Conservation (phyloP, 92 coral and sea anemone species). For the Montipora capitata region DNA sequence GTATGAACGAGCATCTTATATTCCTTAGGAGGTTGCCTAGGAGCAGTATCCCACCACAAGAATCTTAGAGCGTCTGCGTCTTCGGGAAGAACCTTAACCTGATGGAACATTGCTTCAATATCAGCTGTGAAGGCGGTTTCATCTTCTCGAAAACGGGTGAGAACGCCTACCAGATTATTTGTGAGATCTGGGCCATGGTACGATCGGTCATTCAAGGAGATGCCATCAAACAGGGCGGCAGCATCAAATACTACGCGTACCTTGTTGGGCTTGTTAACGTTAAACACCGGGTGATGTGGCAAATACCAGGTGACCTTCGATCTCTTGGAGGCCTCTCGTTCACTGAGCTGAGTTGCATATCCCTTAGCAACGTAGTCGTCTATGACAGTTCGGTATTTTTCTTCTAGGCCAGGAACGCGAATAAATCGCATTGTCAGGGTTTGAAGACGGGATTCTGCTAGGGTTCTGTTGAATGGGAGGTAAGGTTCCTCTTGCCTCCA, state of each 20-base stretch:
- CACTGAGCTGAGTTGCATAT: not conserved
- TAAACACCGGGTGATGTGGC: constrained; percentile 21
- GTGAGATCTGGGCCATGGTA: constrained; percentile 34
- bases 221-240: constrained; percentile 30
- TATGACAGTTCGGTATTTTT: constrained; percentile 15
- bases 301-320: not conserved
- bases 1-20: constrained; percentile 35
- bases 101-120: constrained; percentile 31
- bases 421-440: not conserved
- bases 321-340: not conserved
- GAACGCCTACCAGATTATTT: constrained; percentile 36
- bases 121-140: not conserved
- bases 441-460: not conserved
- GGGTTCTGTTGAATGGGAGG: too few relatives aligned
- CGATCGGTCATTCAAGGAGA: constrained; percentile 41
- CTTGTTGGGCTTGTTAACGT: constrained; percentile 47
- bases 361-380: not conserved
- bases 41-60: constrained; percentile 10
- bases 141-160: constrained; percentile 51
- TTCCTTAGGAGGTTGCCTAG: constrained; percentile 34
- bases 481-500: too few relatives aligned
- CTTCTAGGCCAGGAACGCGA: not conserved
- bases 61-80: constrained; percentile 47
- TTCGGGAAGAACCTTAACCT: constrained; percentile 22
- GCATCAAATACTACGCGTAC: constrained; percentile 47